phyloP scores from a whole-genome alignment of 2,797 vertebrate genomes.

The Myotis findleyi region DNA sequence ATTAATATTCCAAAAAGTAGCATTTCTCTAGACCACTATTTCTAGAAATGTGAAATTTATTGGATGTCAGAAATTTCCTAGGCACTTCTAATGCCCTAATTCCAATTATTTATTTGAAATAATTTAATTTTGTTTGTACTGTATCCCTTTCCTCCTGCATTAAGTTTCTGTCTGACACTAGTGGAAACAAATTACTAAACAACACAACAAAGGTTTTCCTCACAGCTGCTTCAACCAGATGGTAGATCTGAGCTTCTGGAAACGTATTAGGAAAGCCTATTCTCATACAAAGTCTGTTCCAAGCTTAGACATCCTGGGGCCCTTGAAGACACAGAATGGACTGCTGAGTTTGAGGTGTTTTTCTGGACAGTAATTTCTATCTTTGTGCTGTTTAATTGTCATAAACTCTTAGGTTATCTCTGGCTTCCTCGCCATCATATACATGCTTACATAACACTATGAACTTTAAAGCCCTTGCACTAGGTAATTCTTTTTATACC shows the following conservation, averaged over 20 bases:
- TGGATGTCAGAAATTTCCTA: background rate
- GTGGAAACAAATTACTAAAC: slow-evolving; percentile 77
- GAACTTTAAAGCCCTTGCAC: background rate
- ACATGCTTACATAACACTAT: background rate
- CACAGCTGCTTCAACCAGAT: slow-evolving; percentile 83
- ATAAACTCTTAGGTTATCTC: background rate
- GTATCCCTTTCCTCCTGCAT: slow-evolving; percentile 64
- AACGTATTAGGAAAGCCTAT: slow-evolving; percentile 71
- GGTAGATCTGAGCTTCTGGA: slow-evolving; percentile 79
- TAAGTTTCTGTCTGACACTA: slow-evolving; percentile 77
- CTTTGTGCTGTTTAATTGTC: background rate
- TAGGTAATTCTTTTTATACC: background rate
- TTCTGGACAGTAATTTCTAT: background rate
- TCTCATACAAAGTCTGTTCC: slow-evolving; percentile 59
- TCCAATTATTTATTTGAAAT: slow-evolving; percentile 67
- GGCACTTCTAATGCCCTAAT: background rate
- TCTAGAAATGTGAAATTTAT: background rate
- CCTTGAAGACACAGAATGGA: background rate
- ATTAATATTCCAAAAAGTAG: background rate
- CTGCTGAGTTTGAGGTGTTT: background rate
- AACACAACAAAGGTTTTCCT: slow-evolving; percentile 80
- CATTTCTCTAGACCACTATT: background rate
- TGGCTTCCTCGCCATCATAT: background rate
- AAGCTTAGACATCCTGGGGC: slow-evolving; percentile 40
- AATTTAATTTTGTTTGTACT: slow-evolving; percentile 68